These are phyloP conservation scores for Heterodera filipjevi DNA, from an alignment of 2,888 invertebrate genomes.

Conservation along the genomic window DNA sequence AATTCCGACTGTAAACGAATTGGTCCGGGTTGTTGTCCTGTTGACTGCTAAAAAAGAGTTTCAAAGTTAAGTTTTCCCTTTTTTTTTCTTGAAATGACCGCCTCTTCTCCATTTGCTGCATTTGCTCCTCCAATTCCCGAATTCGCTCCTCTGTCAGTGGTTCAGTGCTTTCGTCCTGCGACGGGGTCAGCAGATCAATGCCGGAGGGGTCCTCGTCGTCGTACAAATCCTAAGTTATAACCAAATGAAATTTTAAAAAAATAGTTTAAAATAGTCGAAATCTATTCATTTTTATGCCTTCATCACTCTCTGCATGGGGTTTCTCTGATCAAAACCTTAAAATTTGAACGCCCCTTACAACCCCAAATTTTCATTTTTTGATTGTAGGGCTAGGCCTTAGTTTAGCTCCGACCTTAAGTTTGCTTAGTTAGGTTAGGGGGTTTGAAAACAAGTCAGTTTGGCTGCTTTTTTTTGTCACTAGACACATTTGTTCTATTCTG, in stretches of 20 bases:
- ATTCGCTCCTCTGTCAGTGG: conserved; percentile 22
- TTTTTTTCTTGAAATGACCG: neutral
- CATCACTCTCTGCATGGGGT: too few relatives aligned
- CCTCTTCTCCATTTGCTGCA: conserved; percentile 8
- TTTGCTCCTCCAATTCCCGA: conserved; percentile 12
- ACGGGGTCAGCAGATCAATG: neutral
- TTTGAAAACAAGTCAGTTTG: too few relatives aligned
- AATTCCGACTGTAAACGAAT: conserved; percentile 14
- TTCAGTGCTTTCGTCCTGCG: neutral
- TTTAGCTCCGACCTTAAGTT: too few relatives aligned
- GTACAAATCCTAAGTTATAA: neutral
- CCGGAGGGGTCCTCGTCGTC: neutral
- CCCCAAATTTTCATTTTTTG: too few relatives aligned
- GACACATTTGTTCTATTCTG: too few relatives aligned
- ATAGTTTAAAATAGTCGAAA: too few relatives aligned
- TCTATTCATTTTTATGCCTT: too few relatives aligned
- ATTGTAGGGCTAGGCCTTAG: too few relatives aligned
- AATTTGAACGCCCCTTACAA: too few relatives aligned
- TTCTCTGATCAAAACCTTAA: too few relatives aligned
- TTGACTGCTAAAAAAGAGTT: neutral
- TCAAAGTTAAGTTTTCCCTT: neutral
- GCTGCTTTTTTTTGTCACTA: too few relatives aligned
- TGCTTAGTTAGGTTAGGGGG: too few relatives aligned
- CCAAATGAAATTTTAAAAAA: neutral
- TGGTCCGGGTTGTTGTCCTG: conserved; percentile 1